Base-by-base conservation (phyloP, 1,140 invertebrate species). In the Camponotus floridanus region DNA sequence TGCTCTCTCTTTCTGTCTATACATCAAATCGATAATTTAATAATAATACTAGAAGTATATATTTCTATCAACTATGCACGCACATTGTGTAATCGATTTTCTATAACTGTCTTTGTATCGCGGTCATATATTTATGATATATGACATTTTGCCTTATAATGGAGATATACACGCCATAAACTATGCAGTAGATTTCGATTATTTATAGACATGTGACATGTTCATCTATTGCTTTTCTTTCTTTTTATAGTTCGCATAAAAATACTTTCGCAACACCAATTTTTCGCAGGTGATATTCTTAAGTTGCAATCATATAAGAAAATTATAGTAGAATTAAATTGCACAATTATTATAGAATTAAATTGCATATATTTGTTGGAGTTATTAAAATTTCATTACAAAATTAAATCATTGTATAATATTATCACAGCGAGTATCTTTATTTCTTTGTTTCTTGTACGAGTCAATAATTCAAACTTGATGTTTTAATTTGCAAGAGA, bases 11-110 rank as follows among this genome's bases (percentile, higher is more conserved):
- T 3, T 51, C 48, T 51, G 15, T 48, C 13, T 48, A 26, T 26
- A n/a, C 42, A 51, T 31, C 11, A 45, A 9, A 68, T 68, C 62
- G 45, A 79, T 80, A 79, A 64, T 55, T 15, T 80, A 68, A 39
- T 31, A 57, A 68, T 42, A 51, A n/a, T 7, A 36, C 13, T n/a
- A 42, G 33, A n/a, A 79, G 68, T 45, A 26, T 5, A 3, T n/a
- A 42, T 48, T 4, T 31, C 45, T 33, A 18, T 5, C 48, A 51
- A 51, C 21, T n/a, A 26, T 5, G 33, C 9, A 42, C 3, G 0
- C 13, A 18, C 45, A n/a, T 3, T 7, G 2, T 0, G 42, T 45
- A 21, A 68, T 57, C 21, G 21, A 70, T 42, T 80, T 55, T 42
- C 33, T 0, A n/a, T 51, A 42, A 70, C 55, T 18, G 13, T 1